phyloP scores from a whole-genome alignment of 2,113 vertebrate genomes.

The Butorides virescens region DNA sequence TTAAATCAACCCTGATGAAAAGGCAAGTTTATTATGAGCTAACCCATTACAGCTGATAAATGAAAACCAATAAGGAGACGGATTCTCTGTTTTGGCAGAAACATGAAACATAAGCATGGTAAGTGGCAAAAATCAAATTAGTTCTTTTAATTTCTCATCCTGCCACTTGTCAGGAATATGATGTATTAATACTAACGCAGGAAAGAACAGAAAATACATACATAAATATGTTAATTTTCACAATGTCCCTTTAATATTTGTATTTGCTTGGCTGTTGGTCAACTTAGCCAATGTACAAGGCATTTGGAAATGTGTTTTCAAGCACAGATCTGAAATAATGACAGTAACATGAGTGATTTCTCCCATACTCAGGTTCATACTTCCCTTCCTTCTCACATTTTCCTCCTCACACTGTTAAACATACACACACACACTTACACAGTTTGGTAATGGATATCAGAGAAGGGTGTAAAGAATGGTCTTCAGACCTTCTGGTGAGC shows the following conservation, averaged over 20 bases:
- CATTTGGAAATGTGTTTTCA: constrained; percentile 7
- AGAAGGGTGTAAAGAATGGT: constrained; percentile 33
- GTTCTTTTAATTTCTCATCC: neutral
- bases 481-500: neutral
- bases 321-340: constrained; percentile 1
- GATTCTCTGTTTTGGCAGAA: neutral
- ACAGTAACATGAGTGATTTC: neutral
- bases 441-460: neutral
- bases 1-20: neutral
- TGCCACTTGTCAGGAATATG: neutral
- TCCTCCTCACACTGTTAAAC: neutral
- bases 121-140: neutral
- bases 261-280: neutral
- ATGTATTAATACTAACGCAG: neutral
- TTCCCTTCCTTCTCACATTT: neutral
- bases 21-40: neutral
- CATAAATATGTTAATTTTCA: neutral
- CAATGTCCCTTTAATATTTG: neutral
- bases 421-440: neutral
- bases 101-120: neutral
- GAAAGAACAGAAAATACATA: neutral
- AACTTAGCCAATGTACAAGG: neutral
- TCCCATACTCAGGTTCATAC: neutral
- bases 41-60: neutral
- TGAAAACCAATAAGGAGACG: neutral